A percentile compares a stretch with the other conserved stretches of the same genome.
phyloP scores from a whole-genome alignment of 37 sponge, comb jelly and placozoan species.

The Agelas oroides region DNA sequence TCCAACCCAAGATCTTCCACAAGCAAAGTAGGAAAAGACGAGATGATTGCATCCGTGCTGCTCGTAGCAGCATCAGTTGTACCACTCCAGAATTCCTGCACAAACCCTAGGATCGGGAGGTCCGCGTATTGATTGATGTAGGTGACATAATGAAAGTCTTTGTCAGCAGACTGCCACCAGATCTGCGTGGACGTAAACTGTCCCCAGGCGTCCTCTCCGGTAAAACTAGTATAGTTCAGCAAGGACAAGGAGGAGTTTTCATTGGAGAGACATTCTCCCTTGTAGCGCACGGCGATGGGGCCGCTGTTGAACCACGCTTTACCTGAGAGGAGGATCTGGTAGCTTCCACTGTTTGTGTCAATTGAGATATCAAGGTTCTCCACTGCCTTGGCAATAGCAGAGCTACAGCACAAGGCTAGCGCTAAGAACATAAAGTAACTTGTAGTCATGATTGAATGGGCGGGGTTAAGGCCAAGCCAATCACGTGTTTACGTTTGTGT shows the following conservation, averaged over 20 bases:
- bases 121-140: conserved; percentile 27
- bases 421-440: too few relatives aligned
- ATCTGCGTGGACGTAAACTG: background rate
- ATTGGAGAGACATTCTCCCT: conserved; percentile 26
- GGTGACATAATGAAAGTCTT: background rate
- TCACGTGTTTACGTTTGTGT: too few relatives aligned
- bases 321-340: conserved; percentile 17
- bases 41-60: conserved; percentile 1
- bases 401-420: too few relatives aligned
- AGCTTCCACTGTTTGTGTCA: conserved; percentile 10
- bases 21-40: conserved; percentile 28
- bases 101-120: conserved; percentile 17
- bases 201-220: conserved; percentile 44
- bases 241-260: conserved; percentile 10
- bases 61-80: background rate
- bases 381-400: background rate
- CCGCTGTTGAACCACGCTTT: conserved; percentile 52
- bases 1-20: conserved; percentile 28
- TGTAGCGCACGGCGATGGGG: conserved; percentile 10
- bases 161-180: conserved; percentile 17
- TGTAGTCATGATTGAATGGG: too few relatives aligned
- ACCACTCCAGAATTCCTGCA: conserved; percentile 5
- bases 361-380: conserved; percentile 6
- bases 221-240: background rate
- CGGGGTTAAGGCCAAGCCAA: too few relatives aligned